Evolutionary conservation across 2,113 vertebrate species (phyloP), one percentile per base, ranked within the genome.

Genomic region (Eclectus roratus): DNA sequence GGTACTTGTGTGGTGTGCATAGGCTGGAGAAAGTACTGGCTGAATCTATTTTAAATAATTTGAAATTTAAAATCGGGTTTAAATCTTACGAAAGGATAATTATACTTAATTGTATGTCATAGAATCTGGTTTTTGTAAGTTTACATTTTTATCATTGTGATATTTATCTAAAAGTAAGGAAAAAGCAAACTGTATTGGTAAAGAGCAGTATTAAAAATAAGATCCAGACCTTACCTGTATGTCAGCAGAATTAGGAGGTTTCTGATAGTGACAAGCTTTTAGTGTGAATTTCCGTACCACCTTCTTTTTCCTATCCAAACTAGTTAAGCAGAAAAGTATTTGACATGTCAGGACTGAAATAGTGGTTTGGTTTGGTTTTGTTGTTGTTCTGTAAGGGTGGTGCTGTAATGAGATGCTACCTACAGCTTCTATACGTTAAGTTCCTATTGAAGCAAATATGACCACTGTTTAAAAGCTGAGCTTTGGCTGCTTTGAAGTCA

Each of bases 31-130:
- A 88, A 5, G 28, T 64, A 7, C 21, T 79, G 35, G 9, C 21
- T 79, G 24, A 78, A 66, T 66, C 28, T 1, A 7, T 52, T 78
- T 72, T 43, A 66, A 79, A 50, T 61, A 66, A 55, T n/a, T 66
- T 44, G 5, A 7, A 44, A 33, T 25, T 20, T 60, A 10, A 84
- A 81, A 39, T 66, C 0, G 0, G 0, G 2, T n/a, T 74, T 71
- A 31, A 66, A 33, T 35, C 6, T 52, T 58, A 27, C 3, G 41
- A 39, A 15, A 9, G 43, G 27, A 5, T 66, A 18, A 46, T 80
- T 58, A 15, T 17, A 35, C 18, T 6, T 65, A 41, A 31, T 16
- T 61, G 3, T 56, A 7, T 50, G 27, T 53, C 28, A 46, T 2
- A 25, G 6, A 53, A 44, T 55, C 19, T 27, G 1, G 6, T 60